Evolutionary conservation across 2,113 vertebrate species (phyloP), one percentile per base, ranked within the genome.

Genomic region (Podilymbus podiceps): DNA sequence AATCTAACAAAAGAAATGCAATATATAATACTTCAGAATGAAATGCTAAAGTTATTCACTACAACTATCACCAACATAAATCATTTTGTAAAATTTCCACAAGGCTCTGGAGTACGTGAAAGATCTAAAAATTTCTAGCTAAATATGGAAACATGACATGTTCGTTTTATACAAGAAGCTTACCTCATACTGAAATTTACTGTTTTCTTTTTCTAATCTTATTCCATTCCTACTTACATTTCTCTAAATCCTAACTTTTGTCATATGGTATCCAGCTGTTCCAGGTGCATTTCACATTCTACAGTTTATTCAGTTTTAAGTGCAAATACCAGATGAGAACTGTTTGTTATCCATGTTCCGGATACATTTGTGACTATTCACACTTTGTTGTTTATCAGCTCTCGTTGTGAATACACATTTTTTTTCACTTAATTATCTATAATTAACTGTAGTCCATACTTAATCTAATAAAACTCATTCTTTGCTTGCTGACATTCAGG

Each of bases 401-500:
- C 40, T 96, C 19, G 1, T 89, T 97, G 90, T 82, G 88, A 97
- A 93, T 96, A 96, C 67, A 77, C 74, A 38, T 96, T 97, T 95
- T 38, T 38, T 96, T 88, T 69, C 93, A 94, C 84, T 85, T 89
- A 97, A 95, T 97, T 96, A 88, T 79, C 94, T 95, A 18, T 96
- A 94, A 79, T 92, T 98, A 96, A 97, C 95, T 95, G 85, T 94
- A 97, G 91, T 96, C 94, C 96, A 95, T 97, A 97, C 96, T 98
- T 95, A 95, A 96, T 98, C 97, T 98, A 98, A 97, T 97, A 98
- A 97, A 97, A 97, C 90, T 96, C 97, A 96, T 97, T 97, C 97
- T 98, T 96, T 98, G 96, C 97, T 98, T 97, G 97, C 93, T 98
- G 97, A 97, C 97, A 97, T 98, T 98, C 98, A 98, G 98, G 98